Conservation (phyloP, 2,113 vertebrate genomes). For the Spermophilus dauricus region DNA sequence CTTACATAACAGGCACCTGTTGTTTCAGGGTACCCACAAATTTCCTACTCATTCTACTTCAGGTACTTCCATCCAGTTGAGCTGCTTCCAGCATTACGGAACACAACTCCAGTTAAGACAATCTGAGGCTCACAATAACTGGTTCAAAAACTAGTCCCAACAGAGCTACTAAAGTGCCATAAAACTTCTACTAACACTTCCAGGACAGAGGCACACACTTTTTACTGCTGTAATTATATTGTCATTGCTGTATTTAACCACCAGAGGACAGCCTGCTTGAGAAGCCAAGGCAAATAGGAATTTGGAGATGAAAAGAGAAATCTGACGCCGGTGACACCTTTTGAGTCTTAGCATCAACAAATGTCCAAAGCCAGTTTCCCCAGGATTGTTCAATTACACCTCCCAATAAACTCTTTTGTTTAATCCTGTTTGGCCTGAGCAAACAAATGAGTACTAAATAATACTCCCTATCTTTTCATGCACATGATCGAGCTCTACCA, state of each 20-base stretch:
- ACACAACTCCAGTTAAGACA: background rate
- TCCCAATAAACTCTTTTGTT: slow-evolving; percentile 3
- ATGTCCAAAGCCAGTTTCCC: background rate
- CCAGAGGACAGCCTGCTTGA: slow-evolving; percentile 46
- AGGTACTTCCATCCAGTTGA: background rate
- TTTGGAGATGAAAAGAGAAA: slow-evolving; percentile 6
- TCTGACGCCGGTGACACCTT: background rate
- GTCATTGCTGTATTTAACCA: slow-evolving; percentile 54
- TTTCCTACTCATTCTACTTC: slow-evolving; percentile 24
- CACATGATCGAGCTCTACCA: background rate
- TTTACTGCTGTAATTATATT: background rate
- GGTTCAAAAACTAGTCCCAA: background rate
- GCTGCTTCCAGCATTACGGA: background rate
- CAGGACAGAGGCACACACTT: background rate
- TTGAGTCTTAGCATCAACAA: background rate
- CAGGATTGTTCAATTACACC: background rate
- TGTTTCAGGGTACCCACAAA: slow-evolving; percentile 28
- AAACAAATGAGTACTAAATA: background rate
- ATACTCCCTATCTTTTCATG: background rate
- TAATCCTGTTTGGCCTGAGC: background rate
- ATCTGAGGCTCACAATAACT: background rate
- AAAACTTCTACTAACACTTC: slow-evolving; percentile 3
- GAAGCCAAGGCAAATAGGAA: slow-evolving; percentile 8
- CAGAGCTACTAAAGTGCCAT: background rate
- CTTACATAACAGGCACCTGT: background rate